Conservation (phyloP, 2,113 vertebrate species). For the Oryctolagus cuniculus region DNA sequence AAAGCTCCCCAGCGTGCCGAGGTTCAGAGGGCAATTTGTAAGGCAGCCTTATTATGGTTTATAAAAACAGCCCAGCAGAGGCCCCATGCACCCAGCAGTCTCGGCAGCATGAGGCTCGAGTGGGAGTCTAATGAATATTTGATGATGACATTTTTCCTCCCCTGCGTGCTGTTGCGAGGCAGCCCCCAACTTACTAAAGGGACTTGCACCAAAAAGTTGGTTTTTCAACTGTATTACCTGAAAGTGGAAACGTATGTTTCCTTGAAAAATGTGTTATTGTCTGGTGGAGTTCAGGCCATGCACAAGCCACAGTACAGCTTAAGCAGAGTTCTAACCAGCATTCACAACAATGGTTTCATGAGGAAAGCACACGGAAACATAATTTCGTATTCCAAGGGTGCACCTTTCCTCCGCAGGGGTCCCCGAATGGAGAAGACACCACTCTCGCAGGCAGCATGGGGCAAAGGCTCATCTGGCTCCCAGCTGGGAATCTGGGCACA, state of each 20-base stretch:
- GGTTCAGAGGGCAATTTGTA: constrained; percentile 46
- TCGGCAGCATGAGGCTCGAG: not conserved
- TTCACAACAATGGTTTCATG: constrained; percentile 20
- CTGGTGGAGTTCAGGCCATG: not conserved
- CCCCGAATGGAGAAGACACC: not conserved
- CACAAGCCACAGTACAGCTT: not conserved
- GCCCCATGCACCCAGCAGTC: not conserved
- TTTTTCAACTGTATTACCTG: constrained; percentile 50
- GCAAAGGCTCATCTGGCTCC: not conserved
- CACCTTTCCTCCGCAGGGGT: not conserved
- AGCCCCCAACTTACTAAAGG: constrained; percentile 32
- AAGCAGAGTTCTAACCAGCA: constrained; percentile 4
- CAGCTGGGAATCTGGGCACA: not conserved
- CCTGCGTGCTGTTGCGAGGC: not conserved
- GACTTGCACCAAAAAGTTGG: not conserved
- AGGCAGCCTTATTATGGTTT: constrained; percentile 5
- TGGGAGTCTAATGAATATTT: constrained; percentile 44
- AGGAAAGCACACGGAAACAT: not conserved
- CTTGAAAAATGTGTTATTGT: not conserved
- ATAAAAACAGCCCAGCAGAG: constrained; percentile 53
- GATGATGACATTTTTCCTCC: constrained; percentile 61
- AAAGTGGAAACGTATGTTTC: constrained; percentile 34
- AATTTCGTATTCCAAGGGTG: constrained; percentile 8
- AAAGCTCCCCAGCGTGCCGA: not conserved
- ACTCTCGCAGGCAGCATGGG: not conserved